These are phyloP conservation scores for Drosophila recens DNA, from an alignment of 2,888 invertebrate genomes.

Conservation along the genomic window DNA sequence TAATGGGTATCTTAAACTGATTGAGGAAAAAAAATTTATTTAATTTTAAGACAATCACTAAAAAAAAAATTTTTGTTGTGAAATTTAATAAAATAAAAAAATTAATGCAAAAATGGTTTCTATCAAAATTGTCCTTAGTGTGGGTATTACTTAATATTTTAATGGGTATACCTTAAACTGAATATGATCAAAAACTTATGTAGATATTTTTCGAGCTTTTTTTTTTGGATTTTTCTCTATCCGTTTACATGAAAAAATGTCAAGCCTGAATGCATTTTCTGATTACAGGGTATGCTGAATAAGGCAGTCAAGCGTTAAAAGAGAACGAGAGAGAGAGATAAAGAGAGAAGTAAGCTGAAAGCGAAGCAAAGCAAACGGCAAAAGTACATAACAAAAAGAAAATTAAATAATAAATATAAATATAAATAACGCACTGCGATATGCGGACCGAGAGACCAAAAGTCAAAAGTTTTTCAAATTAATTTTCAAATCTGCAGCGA, in stretches of 20 bases:
- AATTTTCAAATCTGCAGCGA: slow-evolving; percentile 62
- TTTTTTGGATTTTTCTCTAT: too few species aligned
- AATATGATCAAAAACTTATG: too few species aligned
- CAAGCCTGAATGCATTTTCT: neutral
- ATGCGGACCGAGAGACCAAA: slow-evolving; percentile 24
- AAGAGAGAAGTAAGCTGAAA: slow-evolving; percentile 24
- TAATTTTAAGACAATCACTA: too few species aligned
- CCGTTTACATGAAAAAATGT: neutral
- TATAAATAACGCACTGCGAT: slow-evolving; percentile 68
- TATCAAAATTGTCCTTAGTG: too few species aligned
- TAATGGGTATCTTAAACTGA: too few species aligned
- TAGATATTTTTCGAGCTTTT: too few species aligned
- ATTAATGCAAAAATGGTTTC: too few species aligned
- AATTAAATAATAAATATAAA: slow-evolving; percentile 80
- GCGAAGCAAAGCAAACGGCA: slow-evolving; percentile 35
- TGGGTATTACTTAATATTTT: too few species aligned
- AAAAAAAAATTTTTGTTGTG: too few species aligned
- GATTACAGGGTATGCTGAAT: slow-evolving; percentile 13
- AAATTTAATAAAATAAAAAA: too few species aligned
- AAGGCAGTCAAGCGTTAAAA: slow-evolving; percentile 68
- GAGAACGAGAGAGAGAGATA: slow-evolving; percentile 7
- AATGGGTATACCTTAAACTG: too few species aligned
- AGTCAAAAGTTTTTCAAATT: slow-evolving; percentile 70
- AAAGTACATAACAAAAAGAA: slow-evolving; percentile 71
- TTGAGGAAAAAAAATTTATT: too few species aligned